Conservation (phyloP, 1,140 invertebrate genomes). For the Ctenoplectra terminalis region DNA sequence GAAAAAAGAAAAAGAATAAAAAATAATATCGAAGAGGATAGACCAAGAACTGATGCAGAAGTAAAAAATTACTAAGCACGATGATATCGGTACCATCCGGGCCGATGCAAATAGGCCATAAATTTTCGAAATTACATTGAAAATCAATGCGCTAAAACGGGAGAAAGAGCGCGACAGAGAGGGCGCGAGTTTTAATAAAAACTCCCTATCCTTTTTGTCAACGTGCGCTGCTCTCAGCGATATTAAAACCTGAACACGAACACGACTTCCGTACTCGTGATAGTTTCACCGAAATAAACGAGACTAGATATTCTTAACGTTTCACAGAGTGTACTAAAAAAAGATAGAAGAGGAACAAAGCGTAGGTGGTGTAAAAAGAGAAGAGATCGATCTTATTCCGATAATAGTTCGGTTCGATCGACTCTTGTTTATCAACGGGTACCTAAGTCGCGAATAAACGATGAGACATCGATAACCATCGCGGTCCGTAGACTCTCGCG, state of each 20-base stretch:
- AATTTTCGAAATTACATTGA: slow-evolving; percentile 53
- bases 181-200: slow-evolving; percentile 47
- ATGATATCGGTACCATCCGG: slow-evolving; percentile 29
- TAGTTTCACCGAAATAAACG: slow-evolving; percentile 26
- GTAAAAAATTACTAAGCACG: slow-evolving; percentile 45
- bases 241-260: slow-evolving; percentile 46
- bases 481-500: background rate
- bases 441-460: slow-evolving; percentile 48
- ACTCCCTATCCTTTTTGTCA: slow-evolving; percentile 44
- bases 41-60: background rate
- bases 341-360: background rate
- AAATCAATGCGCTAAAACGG: slow-evolving; percentile 35
- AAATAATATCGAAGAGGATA: background rate
- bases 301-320: slow-evolving; percentile 29
- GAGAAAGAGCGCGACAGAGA: background rate
- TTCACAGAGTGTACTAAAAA: background rate
- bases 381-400: slow-evolving; percentile 10
- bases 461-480: slow-evolving; percentile 42
- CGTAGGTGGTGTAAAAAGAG: background rate
- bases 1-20: background rate
- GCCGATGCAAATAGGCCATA: slow-evolving; percentile 46
- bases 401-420: slow-evolving; percentile 16
- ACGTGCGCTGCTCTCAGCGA: slow-evolving; percentile 42
- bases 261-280: background rate
- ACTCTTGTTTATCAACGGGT: slow-evolving; percentile 33